These are phyloP conservation scores for Sorex fumeus DNA, from an alignment of 2,113 vertebrate genomes.

Conservation along the genomic window DNA sequence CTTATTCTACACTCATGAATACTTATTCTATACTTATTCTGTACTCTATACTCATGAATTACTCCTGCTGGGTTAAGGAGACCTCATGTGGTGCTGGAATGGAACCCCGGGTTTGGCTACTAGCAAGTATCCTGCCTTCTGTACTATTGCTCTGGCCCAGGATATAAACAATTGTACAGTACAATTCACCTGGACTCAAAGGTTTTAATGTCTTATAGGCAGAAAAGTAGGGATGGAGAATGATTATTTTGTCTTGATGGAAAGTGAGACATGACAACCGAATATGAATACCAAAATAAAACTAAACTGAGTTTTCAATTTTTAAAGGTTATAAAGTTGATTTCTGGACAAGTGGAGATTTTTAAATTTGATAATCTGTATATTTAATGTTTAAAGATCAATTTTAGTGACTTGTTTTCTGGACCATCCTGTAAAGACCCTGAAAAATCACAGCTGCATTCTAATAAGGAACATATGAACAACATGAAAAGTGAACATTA, in stretches of 20 bases:
- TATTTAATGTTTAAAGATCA: background rate
- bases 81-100: no score
- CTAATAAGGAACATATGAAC: constrained; percentile 7
- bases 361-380: background rate
- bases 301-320: constrained; percentile 11
- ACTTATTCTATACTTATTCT: no score
- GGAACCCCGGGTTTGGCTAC: no score
- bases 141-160: no score
- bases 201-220: background rate
- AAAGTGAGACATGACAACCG: background rate
- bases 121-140: no score
- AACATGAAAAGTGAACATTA: background rate
- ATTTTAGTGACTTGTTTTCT: background rate
- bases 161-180: background rate
- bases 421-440: background rate
- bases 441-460: background rate
- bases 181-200: background rate
- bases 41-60: no score
- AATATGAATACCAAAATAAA: background rate
- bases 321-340: background rate
- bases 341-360: background rate
- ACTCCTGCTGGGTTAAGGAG: no score
- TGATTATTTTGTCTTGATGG: constrained; percentile 15
- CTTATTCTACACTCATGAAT: no score
- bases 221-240: background rate